Base-by-base conservation (phyloP, 1,140 invertebrate genomes). In the Diorhabda elongata region DNA sequence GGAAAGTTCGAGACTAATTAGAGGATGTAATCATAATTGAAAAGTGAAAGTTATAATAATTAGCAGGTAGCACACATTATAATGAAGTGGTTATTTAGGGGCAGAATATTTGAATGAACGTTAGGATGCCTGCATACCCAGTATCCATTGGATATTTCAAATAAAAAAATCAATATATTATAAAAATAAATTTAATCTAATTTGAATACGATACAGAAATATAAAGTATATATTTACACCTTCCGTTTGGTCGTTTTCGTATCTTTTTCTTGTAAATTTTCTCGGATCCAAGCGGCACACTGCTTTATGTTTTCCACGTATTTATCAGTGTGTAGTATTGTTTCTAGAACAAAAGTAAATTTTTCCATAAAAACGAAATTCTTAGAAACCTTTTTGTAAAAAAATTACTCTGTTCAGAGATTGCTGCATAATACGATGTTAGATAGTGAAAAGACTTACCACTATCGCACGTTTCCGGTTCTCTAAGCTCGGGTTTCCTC, bases 231-330 rank as follows among this genome's bases (percentile, higher is more conserved):
- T 26, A 26, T 26, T 26, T 26, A 26, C 26, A 26, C 26, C 26
- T 26, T 26, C 26, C 26, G 26, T n/a, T 52, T 52, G 47, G n/a
- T 52, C 2, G 47, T n/a, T 6, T 52, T 52, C 47, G 58, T 6
- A 59, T 59, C 41, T 59, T 11, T 11, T 4, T 42, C n/a, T 44
- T 62, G 58, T 65, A 59, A 63, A 63, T 67, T 60, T 60, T 60
- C 8, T 44, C 43, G 26, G 7, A 66, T 62, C 61, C 61, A 62
- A 44, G 8, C 44, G 8, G 43, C 61, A 44, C 61, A 62, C 11
- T 62, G 8, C 6, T 44, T n/a, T 44, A 62, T n/a, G 26, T 62
- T 62, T 6, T 62, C n/a, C n/a, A 6, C 6, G 47, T 52, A 52
- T 6, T 52, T 9, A 44, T 62, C n/a, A 44, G 43, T 44, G 8